phyloP scores from a whole-genome alignment of 2,888 invertebrate species.

The Cremastinae sp. region DNA sequence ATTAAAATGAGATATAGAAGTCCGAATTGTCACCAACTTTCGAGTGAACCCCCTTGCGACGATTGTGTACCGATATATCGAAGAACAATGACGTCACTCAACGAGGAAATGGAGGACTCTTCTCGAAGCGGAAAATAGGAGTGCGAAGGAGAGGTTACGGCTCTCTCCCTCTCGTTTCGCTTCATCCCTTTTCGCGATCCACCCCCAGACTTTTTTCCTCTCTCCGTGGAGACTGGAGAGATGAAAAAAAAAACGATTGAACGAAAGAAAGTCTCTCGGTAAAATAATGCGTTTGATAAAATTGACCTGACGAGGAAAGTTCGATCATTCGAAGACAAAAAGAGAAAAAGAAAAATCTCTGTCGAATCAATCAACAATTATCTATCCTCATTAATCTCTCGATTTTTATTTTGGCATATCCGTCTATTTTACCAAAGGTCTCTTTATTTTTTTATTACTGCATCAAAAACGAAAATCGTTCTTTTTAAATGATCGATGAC shows the following conservation, averaged over 20 bases:
- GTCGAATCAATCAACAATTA: conserved; percentile 33
- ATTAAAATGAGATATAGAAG: background rate
- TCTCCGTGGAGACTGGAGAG: conserved; percentile 1
- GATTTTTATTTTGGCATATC: no score
- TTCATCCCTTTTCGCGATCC: background rate
- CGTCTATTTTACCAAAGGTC: no score
- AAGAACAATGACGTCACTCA: conserved; percentile 59
- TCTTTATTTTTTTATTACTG: no score
- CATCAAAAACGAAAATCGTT: no score
- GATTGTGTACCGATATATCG: conserved; percentile 7
- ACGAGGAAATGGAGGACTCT: conserved; percentile 53
- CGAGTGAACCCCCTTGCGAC: background rate
- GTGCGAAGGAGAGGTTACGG: conserved; percentile 27
- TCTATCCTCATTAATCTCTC: conserved; percentile 41
- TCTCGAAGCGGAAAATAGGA: conserved; percentile 44
- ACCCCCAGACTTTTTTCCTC: background rate
- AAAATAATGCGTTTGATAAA: conserved; percentile 33
- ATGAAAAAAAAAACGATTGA: conserved; percentile 4
- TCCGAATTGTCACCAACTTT: conserved; percentile 14
- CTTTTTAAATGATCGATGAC: no score
- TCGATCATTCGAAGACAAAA: conserved; percentile 1
- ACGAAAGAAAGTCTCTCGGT: conserved; percentile 12
- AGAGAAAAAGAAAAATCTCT: background rate
- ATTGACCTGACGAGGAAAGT: background rate
- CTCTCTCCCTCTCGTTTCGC: conserved; percentile 16